phyloP scores from a whole-genome alignment of 2,888 invertebrate species.

The Lasius fuliginosus region DNA sequence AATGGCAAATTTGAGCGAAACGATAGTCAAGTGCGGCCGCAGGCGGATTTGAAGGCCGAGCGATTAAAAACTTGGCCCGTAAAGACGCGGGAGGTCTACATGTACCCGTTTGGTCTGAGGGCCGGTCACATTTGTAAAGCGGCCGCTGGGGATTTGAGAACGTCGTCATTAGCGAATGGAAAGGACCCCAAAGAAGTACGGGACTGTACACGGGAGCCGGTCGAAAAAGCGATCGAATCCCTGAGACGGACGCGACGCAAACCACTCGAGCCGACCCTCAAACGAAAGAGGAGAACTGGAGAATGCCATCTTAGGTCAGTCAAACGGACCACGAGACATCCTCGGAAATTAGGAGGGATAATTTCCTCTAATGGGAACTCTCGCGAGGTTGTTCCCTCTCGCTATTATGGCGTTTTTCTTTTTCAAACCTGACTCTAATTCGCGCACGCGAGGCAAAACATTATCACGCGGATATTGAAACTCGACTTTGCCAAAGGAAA shows the following conservation, averaged over 20 bases:
- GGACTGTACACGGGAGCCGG: not conserved
- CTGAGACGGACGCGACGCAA: constrained; percentile 75
- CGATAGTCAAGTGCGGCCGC: constrained; percentile 22
- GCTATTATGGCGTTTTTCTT: not conserved
- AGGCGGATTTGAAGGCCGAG: constrained; percentile 20
- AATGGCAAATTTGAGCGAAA: not conserved
- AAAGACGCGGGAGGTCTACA: constrained; percentile 7
- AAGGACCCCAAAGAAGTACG: constrained; percentile 12
- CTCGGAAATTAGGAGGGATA: constrained; percentile 2
- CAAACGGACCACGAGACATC: constrained; percentile 12
- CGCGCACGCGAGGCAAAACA: not conserved
- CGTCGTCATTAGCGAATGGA: constrained; percentile 46
- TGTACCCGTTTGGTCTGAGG: not conserved
- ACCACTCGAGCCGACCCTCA: constrained; percentile 78
- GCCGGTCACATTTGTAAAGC: constrained; percentile 42
- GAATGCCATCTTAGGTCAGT: constrained; percentile 22
- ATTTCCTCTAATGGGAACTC: not conserved
- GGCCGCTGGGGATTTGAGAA: not conserved
- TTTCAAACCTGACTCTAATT: not conserved
- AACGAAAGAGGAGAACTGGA: constrained; percentile 55
- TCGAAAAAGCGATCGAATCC: constrained; percentile 62
- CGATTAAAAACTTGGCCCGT: constrained; percentile 51
- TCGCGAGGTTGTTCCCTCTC: not conserved
- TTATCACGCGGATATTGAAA: not conserved
- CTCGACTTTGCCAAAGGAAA: not conserved